Evolutionary conservation across 2,888 invertebrate species (phyloP), one percentile per base, ranked within the genome.

Genomic region (Drosophila austrosaltans): DNA sequence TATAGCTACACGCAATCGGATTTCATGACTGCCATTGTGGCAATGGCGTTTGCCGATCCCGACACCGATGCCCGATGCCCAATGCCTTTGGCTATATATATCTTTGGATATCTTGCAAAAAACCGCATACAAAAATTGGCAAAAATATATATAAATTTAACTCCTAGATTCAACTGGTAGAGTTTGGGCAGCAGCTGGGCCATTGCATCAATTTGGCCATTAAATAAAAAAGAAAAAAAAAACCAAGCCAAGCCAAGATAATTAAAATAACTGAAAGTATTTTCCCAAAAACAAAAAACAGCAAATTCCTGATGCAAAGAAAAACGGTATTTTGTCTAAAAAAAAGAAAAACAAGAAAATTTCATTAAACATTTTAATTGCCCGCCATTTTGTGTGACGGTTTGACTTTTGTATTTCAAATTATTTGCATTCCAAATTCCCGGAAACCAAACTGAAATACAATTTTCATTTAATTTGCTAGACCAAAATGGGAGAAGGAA

Each of bases 311-410:
- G 69, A 59, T 16, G 16, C 16, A 16, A 16, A 72, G 61, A 75
- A 79, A 79, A 80, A 74, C 70, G 71, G 48, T 72, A 67, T 72
- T 85, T 85, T 82, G 72, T 61, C 74, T 68, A 66, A 73, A 66
- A 16, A 16, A 16, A 16, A 16, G 0, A 16, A 16, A 16, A 16
- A 16, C 16, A 16, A 16, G 16, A 16, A 73, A 88, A 85, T 86
- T 86, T 86, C 86, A 86, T 88, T 89, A 79, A 87, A 84, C 84
- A 87, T 87, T 87, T 89, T 89, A 88, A 88, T 89, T 89, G 77
- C 87, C 89, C 78, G 61, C 71, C 79, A 81, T 81, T 84, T 82
- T 87, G 82, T 67, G 70, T 57, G 42, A 57, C 64, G 22, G 58
- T 48, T 48, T 53, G 63, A 74, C 76, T 82, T 82, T 79, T 69